Conservation (phyloP, 2,113 vertebrate genomes). For the Chamaea fasciata region DNA sequence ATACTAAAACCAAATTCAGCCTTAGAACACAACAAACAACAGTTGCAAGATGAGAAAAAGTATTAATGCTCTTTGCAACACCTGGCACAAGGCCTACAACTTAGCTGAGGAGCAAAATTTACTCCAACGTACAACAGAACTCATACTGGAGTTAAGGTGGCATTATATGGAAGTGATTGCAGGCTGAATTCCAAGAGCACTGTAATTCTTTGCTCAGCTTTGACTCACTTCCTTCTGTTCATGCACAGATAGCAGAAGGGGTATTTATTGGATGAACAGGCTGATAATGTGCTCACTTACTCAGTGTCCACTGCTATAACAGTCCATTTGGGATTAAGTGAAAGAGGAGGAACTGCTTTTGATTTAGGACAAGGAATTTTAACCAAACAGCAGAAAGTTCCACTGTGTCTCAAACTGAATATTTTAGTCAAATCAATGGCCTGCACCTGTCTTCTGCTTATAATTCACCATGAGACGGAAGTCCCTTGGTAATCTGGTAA, state of each 20-base stretch:
- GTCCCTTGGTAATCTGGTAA: conserved; percentile 1
- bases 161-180: not conserved
- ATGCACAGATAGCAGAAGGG: not conserved
- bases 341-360: not conserved
- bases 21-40: not conserved
- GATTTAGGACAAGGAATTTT: conserved; percentile 14
- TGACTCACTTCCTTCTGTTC: not conserved
- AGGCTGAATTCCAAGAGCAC: not conserved
- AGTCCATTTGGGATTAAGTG: not conserved
- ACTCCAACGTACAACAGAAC: not conserved
- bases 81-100: not conserved
- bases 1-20: not conserved
- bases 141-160: not conserved
- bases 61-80: not conserved
- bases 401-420: not conserved
- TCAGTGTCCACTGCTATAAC: not conserved
- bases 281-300: not conserved
- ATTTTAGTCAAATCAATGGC: conserved; percentile 31
- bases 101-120: not conserved
- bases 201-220: not conserved
- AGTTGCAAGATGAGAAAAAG: not conserved
- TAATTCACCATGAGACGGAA: conserved; percentile 23
- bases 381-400: conserved; percentile 22
- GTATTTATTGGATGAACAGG: not conserved
- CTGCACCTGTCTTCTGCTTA: not conserved